Conservation (phyloP, 2,113 vertebrate species). For the Hippocampus zosterae region DNA sequence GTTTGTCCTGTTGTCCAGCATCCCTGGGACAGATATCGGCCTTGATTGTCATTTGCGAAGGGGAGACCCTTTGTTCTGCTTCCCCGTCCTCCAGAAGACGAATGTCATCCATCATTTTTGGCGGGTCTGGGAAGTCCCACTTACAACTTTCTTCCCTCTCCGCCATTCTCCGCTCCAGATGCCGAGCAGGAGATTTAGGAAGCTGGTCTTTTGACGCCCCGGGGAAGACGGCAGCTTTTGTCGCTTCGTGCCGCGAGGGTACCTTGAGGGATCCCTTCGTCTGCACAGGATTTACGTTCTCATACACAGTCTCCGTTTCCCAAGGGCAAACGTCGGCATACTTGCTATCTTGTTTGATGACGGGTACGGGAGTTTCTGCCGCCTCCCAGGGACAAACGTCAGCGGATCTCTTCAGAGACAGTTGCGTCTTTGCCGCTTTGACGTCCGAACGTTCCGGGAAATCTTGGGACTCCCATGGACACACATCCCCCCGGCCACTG, state of each 20-base stretch:
- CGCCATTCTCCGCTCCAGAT: constrained; percentile 22
- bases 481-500: constrained; percentile 19
- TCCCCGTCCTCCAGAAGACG: constrained; percentile 51
- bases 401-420: constrained; percentile 19
- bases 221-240: constrained; percentile 35
- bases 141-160: constrained; percentile 50
- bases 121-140: constrained; percentile 52
- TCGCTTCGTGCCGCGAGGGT: constrained; percentile 29
- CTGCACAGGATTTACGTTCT: constrained; percentile 51
- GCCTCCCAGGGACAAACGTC: constrained; percentile 58
- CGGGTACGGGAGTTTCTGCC: constrained; percentile 23
- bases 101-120: constrained; percentile 30
- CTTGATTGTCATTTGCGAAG: constrained; percentile 48
- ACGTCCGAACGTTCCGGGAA: constrained; percentile 20
- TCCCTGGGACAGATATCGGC: constrained; percentile 57
- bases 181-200: constrained; percentile 6
- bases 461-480: constrained; percentile 47
- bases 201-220: constrained; percentile 27
- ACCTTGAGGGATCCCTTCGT: constrained; percentile 36
- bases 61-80: constrained; percentile 21
- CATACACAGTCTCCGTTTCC: constrained; percentile 55
- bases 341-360: constrained; percentile 39
- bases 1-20: constrained; percentile 26
- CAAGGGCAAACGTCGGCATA: constrained; percentile 52
- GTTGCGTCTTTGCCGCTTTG: constrained; percentile 24